Base-by-base conservation (phyloP, 2,888 invertebrate species). In the Acleris emargana region DNA sequence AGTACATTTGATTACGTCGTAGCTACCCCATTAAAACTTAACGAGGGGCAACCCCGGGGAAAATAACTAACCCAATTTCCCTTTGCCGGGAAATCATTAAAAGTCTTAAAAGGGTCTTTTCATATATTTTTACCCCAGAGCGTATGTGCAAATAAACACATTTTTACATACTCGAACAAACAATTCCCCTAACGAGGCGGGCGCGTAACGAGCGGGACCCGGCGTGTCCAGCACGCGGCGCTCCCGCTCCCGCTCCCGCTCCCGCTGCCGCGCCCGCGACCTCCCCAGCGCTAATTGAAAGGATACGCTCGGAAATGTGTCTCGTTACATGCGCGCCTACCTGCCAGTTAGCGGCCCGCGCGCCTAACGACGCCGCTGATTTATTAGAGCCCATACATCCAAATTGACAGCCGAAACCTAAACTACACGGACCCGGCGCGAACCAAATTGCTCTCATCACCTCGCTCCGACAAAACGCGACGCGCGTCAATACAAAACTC, bases 31-130 rank as follows among this genome's bases (percentile, higher is more conserved):
- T 91, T 91, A 92, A 92, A 91, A 91, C 91, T 91, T 92, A 92
- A 92, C 92, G 91, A 92, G 91, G 89, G 89, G 87, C 87, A 89
- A 89, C 90, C 89, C 90, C 85, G 86, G 91, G 88, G 89, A 91
- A 91, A 91, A 91, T 92, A 92, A 91, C 92, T 92, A 92, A 92
- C 91, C 92, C 92, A 92, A 92, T 92, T 91, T 92, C 89, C 91
- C 89, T 92, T 92, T 91, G 89, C 90, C 89, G 90, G 91, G 90
- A 91, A 91, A 92, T 92, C 91, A 92, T 92, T 91, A 91, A 92
- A 92, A 91, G 91, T 92, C 91, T 91, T 91, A 91, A 91, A 92
- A 91, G 91, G 91, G 89, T 91, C 91, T 90, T 91, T 92, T 91
- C 91, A 91, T 89, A 91, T 85, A 86, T 91, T 89, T 91, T 89